A percentile compares a stretch with the other conserved stretches of the same genome.
Conservation (phyloP, 2,113 vertebrate species). For the Semnornis frantzii region DNA sequence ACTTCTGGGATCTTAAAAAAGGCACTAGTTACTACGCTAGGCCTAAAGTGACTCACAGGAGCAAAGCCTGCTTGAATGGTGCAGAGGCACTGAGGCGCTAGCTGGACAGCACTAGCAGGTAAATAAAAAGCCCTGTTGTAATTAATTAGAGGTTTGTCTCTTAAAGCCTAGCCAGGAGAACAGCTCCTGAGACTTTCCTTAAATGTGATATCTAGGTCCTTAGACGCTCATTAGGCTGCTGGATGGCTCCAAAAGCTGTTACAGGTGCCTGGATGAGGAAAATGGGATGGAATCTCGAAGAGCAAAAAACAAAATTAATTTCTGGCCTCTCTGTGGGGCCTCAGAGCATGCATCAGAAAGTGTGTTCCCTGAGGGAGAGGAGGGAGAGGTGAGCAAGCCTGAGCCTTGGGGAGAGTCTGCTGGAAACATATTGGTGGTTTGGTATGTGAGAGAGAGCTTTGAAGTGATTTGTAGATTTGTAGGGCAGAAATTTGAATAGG, state of each 20-base stretch:
- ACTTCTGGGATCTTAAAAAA: neutral
- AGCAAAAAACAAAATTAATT: fast-evolving
- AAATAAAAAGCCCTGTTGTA: neutral
- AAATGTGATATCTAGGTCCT: fast-evolving
- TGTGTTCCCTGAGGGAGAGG: neutral
- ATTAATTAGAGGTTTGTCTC: neutral
- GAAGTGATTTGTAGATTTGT: neutral
- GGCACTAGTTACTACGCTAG: neutral
- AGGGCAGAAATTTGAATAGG: neutral
- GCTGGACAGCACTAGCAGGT: neutral
- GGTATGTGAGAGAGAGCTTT: neutral
- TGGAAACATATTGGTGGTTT: neutral
- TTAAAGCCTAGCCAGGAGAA: neutral
- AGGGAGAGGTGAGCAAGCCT: neutral
- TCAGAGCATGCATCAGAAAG: fast-evolving
- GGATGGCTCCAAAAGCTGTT: neutral
- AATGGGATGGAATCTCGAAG: neutral
- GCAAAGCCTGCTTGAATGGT: fast-evolving
- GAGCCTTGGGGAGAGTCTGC: neutral
- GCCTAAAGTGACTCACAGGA: neutral
- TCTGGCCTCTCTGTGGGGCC: fast-evolving
- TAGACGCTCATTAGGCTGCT: neutral
- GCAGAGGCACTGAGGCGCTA: neutral
- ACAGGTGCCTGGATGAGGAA: neutral
- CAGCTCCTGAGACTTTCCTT: neutral